Base-by-base conservation (phyloP, 2,113 vertebrate genomes). In the Orycteropus afer region DNA sequence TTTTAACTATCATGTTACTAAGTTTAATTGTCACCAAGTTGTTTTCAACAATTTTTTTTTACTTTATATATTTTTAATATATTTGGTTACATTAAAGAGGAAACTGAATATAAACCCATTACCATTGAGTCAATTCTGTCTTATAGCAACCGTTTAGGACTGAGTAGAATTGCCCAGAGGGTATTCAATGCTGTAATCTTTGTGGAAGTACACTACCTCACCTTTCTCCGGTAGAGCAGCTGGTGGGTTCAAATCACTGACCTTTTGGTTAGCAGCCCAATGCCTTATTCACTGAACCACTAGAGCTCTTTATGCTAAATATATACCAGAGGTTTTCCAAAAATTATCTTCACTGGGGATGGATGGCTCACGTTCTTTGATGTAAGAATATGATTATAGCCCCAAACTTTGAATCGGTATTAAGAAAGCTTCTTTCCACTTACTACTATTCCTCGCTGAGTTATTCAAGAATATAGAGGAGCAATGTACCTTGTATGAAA, bases 11-110 rank as follows among this genome's bases (percentile, higher is more conserved):
- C 73, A 59, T 3, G 0, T 34, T 67, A 77, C 40, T 67, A 49
- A 86, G 18, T 47, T 89, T 85, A 79, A 89, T 89, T 63, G 15
- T 55, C 17, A 86, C 45, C 29, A 90, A 77, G n/a, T 80, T 92
- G 85, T 71, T 45, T 87, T 93, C 40, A 47, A 57, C 25, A 81
- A 27, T n/a, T 51, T 2, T 5, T 69, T 69, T 5, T 69, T 69
- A 61, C 76, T 67, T 45, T 88, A 32, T 23, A 76, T 34, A 79
- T 40, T n/a, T 40, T 83, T 73, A 63, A 63, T 29, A 63, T 89
- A 42, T 82, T 89, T 93, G 47, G 15, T 83, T 86, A 67, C n/a
- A 65, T 4, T 89, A 25, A 87, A 65, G 78, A 86, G 32, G 63
- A 79, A 27, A 5, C 42, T 83, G 61, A 83, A 7, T 29, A 76